Percentiles rank a stretch among this genome's conserved stretches.
phyloP scores from a whole-genome alignment of 1,140 invertebrate species.

The Eulimnadia texana region DNA sequence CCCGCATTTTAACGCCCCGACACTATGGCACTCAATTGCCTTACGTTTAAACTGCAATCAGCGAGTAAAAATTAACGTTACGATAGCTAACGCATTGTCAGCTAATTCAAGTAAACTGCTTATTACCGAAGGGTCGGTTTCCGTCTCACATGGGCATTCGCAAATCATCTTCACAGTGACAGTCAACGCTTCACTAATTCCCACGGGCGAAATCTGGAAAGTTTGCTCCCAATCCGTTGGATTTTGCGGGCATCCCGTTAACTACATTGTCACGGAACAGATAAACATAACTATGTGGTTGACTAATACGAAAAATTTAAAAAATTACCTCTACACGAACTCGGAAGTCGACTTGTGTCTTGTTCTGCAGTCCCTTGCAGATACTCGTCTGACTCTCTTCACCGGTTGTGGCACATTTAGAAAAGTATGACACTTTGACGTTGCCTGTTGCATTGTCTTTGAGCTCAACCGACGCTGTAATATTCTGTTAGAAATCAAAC shows the following conservation, averaged over 20 bases:
- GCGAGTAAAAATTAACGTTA: neutral
- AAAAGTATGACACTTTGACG: constrained; percentile 73
- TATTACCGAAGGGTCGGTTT: constrained; percentile 28
- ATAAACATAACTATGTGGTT: neutral
- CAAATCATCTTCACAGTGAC: constrained; percentile 79
- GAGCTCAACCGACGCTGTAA: constrained; percentile 81
- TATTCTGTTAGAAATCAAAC: constrained; percentile 45
- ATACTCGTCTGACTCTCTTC: constrained; percentile 50
- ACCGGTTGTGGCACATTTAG: constrained; percentile 55
- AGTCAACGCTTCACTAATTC: constrained; percentile 68
- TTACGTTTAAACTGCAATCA: constrained; percentile 9
- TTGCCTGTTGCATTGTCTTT: constrained; percentile 74
- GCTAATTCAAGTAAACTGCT: no score
- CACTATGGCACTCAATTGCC: constrained; percentile 18
- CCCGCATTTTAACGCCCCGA: constrained; percentile 30
- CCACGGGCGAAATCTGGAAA: constrained; percentile 82
- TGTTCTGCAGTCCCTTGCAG: constrained; percentile 72
- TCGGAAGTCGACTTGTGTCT: constrained; percentile 54
- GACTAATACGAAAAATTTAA: constrained; percentile 32
- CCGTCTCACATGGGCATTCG: constrained; percentile 64
- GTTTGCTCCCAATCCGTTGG: constrained; percentile 58
- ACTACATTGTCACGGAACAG: neutral
- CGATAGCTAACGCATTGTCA: no score
- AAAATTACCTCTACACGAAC: constrained; percentile 24
- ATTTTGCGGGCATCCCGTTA: constrained; percentile 28